Percentiles rank a stretch among this genome's conserved stretches.
Conservation (phyloP, 2,888 invertebrate species). For the Formica aserva region DNA sequence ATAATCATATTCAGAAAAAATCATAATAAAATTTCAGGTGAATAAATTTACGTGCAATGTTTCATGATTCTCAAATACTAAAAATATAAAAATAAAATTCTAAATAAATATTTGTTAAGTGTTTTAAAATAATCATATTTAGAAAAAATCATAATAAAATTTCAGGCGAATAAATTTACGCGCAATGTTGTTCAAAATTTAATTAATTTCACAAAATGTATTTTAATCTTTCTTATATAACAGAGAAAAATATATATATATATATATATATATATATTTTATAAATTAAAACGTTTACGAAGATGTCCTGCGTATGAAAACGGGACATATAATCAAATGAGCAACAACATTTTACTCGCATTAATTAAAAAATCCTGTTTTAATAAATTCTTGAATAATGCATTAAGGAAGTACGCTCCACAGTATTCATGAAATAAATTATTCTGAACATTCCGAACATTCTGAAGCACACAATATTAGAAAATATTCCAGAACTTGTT, state of each 20-base stretch:
- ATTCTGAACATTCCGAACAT: slow-evolving; percentile 8
- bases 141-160: background rate
- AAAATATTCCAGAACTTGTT: slow-evolving; percentile 32
- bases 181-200: background rate
- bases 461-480: slow-evolving; percentile 5
- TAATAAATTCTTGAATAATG: slow-evolving; percentile 42
- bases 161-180: background rate
- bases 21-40: background rate
- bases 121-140: background rate
- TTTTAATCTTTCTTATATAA: background rate
- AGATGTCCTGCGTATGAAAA: slow-evolving; percentile 13
- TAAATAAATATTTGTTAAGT: background rate
- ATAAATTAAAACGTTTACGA: background rate
- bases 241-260: background rate
- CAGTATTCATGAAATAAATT: slow-evolving; percentile 45
- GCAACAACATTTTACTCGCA: background rate
- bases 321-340: background rate
- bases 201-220: slow-evolving; percentile 7
- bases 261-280: background rate
- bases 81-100: background rate
- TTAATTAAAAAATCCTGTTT: slow-evolving; percentile 30
- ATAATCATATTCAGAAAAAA: background rate
- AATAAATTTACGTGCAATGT: background rate
- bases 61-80: too few species aligned
- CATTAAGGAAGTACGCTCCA: slow-evolving; percentile 12